Evolutionary conservation across 35 echinoderm and acorn worm genomes (phyloP).

Genomic region (Lytechinus pictus): DNA sequence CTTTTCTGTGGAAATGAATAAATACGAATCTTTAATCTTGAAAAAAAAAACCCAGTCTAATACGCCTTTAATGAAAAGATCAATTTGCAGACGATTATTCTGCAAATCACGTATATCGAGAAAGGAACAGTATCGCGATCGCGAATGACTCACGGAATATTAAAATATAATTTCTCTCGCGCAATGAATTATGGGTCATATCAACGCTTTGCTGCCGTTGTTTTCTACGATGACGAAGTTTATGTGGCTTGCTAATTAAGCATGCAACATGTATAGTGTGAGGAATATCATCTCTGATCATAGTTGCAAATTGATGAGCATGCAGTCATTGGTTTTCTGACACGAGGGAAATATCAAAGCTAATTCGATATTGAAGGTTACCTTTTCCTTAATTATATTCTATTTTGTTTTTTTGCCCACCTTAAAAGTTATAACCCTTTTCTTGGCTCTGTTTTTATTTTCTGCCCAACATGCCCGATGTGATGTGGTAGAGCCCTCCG

Average conservation of each 20-base stretch:
- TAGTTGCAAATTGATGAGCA: neutral
- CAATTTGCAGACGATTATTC: neutral
- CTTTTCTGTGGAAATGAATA: too few species aligned
- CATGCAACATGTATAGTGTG: neutral
- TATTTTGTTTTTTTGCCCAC: too few species aligned
- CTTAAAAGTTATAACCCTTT: too few species aligned
- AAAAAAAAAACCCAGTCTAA: neutral
- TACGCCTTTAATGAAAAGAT: neutral
- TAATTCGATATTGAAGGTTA: neutral
- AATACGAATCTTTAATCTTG: too few species aligned
- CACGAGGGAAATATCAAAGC: neutral
- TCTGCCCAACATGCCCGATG: too few species aligned
- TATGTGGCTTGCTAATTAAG: neutral
- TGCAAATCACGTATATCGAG: slow-evolving; percentile 9
- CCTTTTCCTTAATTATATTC: neutral
- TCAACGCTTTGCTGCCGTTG: neutral
- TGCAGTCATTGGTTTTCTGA: neutral
- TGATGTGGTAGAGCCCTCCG: too few species aligned
- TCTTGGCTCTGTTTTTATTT: too few species aligned
- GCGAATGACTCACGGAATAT: neutral
- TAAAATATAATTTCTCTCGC: neutral
- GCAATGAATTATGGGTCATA: neutral
- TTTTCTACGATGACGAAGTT: neutral
- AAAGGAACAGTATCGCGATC: neutral
- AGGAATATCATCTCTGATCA: neutral